Evolutionary conservation across 2,888 invertebrate genomes (phyloP).

Genomic region (Gastracanthus pulcherrimus): DNA sequence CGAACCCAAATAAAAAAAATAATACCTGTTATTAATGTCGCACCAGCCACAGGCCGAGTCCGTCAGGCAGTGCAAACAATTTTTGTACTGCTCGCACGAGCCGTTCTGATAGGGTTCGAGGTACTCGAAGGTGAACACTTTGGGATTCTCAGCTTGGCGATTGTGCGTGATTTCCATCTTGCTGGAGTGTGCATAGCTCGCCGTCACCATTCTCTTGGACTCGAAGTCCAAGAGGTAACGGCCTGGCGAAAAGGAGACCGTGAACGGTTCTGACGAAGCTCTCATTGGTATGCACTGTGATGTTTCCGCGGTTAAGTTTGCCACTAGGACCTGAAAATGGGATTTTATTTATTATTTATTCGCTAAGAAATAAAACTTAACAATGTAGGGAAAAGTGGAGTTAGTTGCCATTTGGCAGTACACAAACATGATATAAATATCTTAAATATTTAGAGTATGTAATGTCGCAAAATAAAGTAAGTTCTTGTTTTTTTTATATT

Average conservation of each 20-base stretch:
- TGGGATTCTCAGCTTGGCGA: conserved; percentile 85
- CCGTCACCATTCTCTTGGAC: conserved; percentile 80
- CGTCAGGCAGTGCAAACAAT: conserved; percentile 92
- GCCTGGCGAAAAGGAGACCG: conserved; percentile 76
- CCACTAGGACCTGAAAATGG: conserved; percentile 79
- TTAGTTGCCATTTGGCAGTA: too few species aligned
- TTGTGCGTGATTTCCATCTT: conserved; percentile 91
- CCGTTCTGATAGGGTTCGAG: conserved; percentile 93
- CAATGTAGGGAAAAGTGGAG: too few species aligned
- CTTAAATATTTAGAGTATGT: too few species aligned
- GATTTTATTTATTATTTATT: too few species aligned
- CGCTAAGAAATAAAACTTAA: too few species aligned
- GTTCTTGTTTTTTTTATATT: too few species aligned
- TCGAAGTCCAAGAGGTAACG: conserved; percentile 84
- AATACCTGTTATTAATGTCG: conserved; percentile 81
- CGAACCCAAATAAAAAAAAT: too few species aligned
- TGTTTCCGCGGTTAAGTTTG: conserved; percentile 84
- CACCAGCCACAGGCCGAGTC: conserved; percentile 97
- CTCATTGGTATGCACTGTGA: conserved; percentile 85
- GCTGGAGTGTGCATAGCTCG: conserved; percentile 78
- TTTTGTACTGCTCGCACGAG: conserved; percentile 86
- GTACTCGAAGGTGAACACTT: conserved; percentile 93
- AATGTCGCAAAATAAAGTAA: too few species aligned
- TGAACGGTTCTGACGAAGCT: conserved; percentile 75
- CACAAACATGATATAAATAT: too few species aligned